Conservation (phyloP, 2,888 invertebrate species). For the Sinopyrophorus schimmeli region DNA sequence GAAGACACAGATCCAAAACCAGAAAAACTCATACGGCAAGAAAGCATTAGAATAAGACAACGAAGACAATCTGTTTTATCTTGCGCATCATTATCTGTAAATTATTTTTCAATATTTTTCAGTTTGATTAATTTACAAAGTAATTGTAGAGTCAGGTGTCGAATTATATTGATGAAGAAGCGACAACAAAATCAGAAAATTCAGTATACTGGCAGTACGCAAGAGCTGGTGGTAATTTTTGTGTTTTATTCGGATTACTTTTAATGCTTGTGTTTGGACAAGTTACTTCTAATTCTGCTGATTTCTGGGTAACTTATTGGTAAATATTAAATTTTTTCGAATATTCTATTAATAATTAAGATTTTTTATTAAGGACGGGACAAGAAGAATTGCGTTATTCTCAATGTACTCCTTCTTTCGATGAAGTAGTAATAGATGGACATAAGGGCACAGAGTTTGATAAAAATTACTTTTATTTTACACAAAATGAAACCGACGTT, state of each 20-base stretch:
- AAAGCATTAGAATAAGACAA: no score
- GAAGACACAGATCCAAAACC: conserved; percentile 32
- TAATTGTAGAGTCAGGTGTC: no score
- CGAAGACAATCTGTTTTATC: conserved; percentile 38
- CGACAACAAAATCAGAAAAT: conserved; percentile 21
- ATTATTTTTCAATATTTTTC: conserved; percentile 1
- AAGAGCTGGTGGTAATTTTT: conserved; percentile 32
- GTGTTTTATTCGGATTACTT: conserved; percentile 23
- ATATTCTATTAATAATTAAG: background rate
- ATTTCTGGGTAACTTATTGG: conserved; percentile 38
- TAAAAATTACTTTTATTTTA: background rate
- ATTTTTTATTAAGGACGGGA: conserved; percentile 28
- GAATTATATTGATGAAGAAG: conserved; percentile 38
- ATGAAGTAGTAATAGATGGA: background rate
- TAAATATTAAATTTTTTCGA: conserved; percentile 13
- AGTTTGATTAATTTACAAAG: conserved; percentile 21
- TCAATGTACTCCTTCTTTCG: background rate
- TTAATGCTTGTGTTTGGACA: conserved; percentile 28
- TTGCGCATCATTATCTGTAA: background rate
- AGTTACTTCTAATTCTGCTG: conserved; percentile 30
- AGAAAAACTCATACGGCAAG: no score
- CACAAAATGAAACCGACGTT: background rate
- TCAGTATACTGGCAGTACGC: conserved; percentile 32
- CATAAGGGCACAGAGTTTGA: background rate
- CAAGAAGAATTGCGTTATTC: conserved; percentile 11